Base-by-base conservation (phyloP, 2,888 invertebrate species). In the Tachina lurida region DNA sequence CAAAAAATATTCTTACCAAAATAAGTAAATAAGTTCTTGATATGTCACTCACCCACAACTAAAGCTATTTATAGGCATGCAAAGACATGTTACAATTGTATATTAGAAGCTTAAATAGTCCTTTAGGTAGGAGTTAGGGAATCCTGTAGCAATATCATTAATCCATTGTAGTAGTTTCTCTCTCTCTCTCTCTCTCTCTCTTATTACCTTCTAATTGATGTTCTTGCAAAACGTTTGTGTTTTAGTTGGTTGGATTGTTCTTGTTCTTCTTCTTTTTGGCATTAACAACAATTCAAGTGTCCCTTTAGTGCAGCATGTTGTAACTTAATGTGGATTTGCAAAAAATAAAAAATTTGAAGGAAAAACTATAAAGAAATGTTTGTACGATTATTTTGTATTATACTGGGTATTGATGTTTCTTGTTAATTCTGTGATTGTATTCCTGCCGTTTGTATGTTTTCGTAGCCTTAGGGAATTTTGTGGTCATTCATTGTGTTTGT, bases 401-500 rank as follows among this genome's bases (percentile, higher is more conserved):
- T 56, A n/a, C 41, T 54, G 70, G 54, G 71, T 60, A 78, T 78
- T 83, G 77, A 77, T 71, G 45, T 70, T 63, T 74, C 70, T 75
- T 70, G 74, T 82, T 78, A 82, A 84, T 76, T 79, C 75, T 76
- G 83, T 76, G 79, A 83, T 83, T 86, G 78, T 82, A 65, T 70
- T 56, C 17, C 39, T 65, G n/a, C 9, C 22, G 41, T 75, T 60
- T 76, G 62, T 73, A 49, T 75, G 52, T 73, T 43, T 78, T 73
- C 68, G 71, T 80, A 39, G 71, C 86, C 67, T n/a, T 49, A 45
- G 83, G 86, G 84, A 80, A 65, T 80, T 56, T 76, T 79, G 79
- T 79, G 86, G 86, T 43, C 79, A 84, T 86, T 43, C 79, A 84
- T 86, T 84, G 86, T 86, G 79, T 76, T 79, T 71, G 83, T 83